Percentiles rank a stretch among this genome's conserved stretches.
Conservation (phyloP, 2,113 vertebrate genomes). For the Dendrocopos noguchii region DNA sequence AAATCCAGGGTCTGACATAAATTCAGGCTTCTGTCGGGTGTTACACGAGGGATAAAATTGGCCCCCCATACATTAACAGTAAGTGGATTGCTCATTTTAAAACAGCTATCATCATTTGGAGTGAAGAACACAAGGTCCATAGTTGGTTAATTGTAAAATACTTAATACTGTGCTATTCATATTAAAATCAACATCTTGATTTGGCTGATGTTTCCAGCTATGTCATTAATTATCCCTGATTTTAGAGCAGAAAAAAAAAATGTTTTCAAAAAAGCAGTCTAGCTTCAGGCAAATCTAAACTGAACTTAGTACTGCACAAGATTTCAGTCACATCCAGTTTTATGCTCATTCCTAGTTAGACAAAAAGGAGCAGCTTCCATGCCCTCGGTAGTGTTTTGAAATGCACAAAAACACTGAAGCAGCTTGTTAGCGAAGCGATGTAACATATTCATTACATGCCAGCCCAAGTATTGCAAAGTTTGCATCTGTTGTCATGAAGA, state of each 20-base stretch:
- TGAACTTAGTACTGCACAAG: neutral
- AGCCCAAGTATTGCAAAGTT: neutral
- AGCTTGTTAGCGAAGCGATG: neutral
- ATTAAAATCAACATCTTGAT: neutral
- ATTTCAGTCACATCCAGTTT: neutral
- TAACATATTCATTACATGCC: neutral
- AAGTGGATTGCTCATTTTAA: neutral
- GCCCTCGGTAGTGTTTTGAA: neutral
- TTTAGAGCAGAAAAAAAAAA: conserved; percentile 15
- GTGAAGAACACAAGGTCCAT: neutral
- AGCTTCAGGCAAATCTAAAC: neutral
- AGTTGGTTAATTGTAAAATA: neutral
- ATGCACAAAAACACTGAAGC: neutral
- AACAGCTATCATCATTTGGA: neutral
- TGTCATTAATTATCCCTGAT: neutral
- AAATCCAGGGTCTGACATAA: neutral
- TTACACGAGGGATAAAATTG: neutral
- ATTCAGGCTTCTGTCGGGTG: neutral
- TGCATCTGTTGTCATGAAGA: conserved; percentile 39
- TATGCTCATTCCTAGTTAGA: neutral
- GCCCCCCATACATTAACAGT: neutral
- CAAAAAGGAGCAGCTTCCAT: neutral
- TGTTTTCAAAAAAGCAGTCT: neutral
- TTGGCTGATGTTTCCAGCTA: neutral
- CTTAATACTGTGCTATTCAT: neutral